These are phyloP conservation scores for Pteropus alecto DNA, from an alignment of 2,113 vertebrate species.

Conservation along the genomic window DNA sequence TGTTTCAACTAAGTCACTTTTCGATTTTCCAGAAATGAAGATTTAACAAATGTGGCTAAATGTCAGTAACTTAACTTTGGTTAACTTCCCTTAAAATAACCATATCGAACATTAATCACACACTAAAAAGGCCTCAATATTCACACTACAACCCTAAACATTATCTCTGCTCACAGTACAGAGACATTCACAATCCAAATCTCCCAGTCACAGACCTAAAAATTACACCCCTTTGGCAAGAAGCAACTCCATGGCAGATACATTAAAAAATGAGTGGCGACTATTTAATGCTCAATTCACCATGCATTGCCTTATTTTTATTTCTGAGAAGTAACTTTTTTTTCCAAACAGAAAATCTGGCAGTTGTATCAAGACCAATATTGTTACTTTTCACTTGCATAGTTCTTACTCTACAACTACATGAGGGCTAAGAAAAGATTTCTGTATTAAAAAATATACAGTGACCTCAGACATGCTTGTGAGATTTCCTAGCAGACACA, in stretches of 20 bases:
- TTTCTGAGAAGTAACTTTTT: not conserved
- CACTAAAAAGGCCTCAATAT: not conserved
- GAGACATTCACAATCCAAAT: not conserved
- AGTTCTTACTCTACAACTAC: not conserved
- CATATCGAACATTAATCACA: not conserved
- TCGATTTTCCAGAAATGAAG: not conserved
- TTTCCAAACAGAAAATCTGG: constrained; percentile 10
- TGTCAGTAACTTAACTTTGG: not conserved
- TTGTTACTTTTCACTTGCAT: not conserved
- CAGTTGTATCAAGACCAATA: not conserved
- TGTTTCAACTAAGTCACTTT: constrained; percentile 6
- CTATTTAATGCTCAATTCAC: not conserved
- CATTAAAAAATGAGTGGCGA: not conserved
- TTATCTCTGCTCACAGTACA: not conserved
- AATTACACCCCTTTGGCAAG: not conserved
- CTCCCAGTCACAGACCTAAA: not conserved
- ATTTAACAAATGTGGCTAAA: not conserved
- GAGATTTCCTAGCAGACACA: not conserved
- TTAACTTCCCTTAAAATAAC: constrained; percentile 3
- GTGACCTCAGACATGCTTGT: not conserved
- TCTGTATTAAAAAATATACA: not conserved
- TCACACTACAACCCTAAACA: not conserved
- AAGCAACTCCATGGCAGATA: not conserved
- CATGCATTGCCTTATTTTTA: not conserved
- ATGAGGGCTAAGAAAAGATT: not conserved